Base-by-base conservation (phyloP, 2,888 invertebrate genomes). In the Pycnomerus fuliginosus region DNA sequence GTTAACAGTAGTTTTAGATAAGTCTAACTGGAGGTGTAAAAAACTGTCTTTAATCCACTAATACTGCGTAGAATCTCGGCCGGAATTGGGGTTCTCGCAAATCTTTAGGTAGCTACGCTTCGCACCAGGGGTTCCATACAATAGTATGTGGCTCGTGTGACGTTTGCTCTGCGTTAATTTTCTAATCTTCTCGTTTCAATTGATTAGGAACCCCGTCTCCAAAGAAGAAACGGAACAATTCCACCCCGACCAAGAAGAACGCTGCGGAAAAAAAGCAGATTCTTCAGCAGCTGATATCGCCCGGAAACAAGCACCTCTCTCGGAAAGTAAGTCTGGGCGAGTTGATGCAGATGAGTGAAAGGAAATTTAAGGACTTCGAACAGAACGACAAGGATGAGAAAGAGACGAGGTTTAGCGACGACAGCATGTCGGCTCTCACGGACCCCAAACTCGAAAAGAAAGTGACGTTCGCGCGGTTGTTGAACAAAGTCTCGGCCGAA, bases 201-300 rank as follows among this genome's bases (percentile, higher is more conserved):
- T 25, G 10, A 4, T 8, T 25, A 25, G 25, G 25, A 25, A 82
- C 85, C 24, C 87, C 87, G 16, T 87, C 87, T 36, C 87, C 86
- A 31, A 80, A 86, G 59, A 85, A 87, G 74, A 85, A 86, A 72
- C 78, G 87, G 57, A 87, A 86, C 73, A 87, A 86, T 68, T 87
- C 87, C 4, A 87, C 87, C 13, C 87, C 86, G 13, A 84, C 84
- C 5, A 85, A 83, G 74, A 85, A 85, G 69, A 84, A 83, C 59
- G 70, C 68, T 2, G 82, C 85, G 17, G 87, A 87, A 71, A 87
- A 87, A 69, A 86, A 85, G 61, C 85, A 85, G 72, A 86, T 88
- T 43, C 75, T 88, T 7, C 87, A 88, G 65, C 86, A 87, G 62
- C 73, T 88, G 48, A 81, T 83, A 40, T 86, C 87, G 1, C 82